Conservation (phyloP, 2,797 vertebrate genomes). For the Lutjanus argentimaculatus region DNA sequence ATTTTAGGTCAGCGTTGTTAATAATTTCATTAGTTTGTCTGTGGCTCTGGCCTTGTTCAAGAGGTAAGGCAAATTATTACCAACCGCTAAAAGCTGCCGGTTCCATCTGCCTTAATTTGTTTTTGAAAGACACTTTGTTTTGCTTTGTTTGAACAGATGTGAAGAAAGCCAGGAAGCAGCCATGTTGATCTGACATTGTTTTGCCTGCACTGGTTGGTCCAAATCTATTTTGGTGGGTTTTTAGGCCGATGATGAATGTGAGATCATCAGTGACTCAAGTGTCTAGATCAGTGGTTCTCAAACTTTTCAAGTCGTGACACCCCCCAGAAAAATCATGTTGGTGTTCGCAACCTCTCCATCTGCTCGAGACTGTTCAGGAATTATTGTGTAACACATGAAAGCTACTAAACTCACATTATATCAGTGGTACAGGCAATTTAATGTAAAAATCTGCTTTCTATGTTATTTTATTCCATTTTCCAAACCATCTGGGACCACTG, state of each 20-base stretch:
- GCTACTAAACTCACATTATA: too few species aligned
- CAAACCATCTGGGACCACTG: too few species aligned
- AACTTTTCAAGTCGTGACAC: too few species aligned
- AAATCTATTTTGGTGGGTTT: slow-evolving; percentile 38
- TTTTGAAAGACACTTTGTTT: slow-evolving; percentile 54
- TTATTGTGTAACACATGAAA: too few species aligned
- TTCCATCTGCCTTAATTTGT: slow-evolving; percentile 57
- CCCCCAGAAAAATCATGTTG: too few species aligned
- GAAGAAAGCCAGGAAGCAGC: slow-evolving; percentile 31
- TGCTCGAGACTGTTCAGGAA: too few species aligned
- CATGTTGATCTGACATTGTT: slow-evolving; percentile 32
- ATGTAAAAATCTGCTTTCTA: too few species aligned
- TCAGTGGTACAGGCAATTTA: too few species aligned
- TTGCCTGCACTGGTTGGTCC: slow-evolving; percentile 29
- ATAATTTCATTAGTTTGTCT: slow-evolving; percentile 69
- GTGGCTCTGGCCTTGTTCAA: slow-evolving; percentile 60
- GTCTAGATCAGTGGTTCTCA: not conserved
- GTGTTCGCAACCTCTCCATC: too few species aligned
- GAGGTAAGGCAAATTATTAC: slow-evolving; percentile 59
- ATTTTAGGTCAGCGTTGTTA: slow-evolving; percentile 58
- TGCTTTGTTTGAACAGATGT: slow-evolving; percentile 50
- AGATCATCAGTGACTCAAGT: slow-evolving; percentile 28
- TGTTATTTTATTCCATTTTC: too few species aligned
- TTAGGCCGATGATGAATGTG: slow-evolving; percentile 18
- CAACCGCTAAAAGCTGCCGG: slow-evolving; percentile 34